Base-by-base conservation (phyloP, 1,140 invertebrate species). In the Ceratitis capitata region DNA sequence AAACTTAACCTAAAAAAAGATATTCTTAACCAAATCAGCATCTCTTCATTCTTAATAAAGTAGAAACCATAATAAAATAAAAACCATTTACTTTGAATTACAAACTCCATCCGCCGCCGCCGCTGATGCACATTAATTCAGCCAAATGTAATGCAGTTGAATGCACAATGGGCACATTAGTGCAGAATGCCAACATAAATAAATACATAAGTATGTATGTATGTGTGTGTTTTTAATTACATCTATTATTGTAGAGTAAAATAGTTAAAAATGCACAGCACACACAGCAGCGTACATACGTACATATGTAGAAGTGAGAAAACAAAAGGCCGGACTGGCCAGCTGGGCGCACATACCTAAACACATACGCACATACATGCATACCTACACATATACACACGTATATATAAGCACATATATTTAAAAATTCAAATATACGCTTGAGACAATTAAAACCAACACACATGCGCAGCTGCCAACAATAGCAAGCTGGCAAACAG, bases 131-230 rank as follows among this genome's bases (percentile, higher is more conserved):
- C 61, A 69, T 69, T 69, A 69, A 69, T 29, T 19, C n/a, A 69
- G 61, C 61, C 29, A 69, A 39, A 69, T 69, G 61, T 35, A 69
- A 69, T 69, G 39, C 61, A 69, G 61, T 32, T 69, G 61, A 69
- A 19, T 69, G 61, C 61, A 69, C 61, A 69, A 35, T 35, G 61
- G 61, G 29, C 29, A 6, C 61, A 35, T 69, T 69, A 69, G 39
- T 69, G 39, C 32, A 29, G 58, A n/a, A 47, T 47, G 45, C 12
- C 2, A 9, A 61, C 29, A 61, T 26, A 61, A 12, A 39, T 6
- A 69, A 12, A n/a, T 5, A 69, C 32, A 19, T 19, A 39, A 14
- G 0, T 64, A 35, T n/a, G n/a, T n/a, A n/a, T n/a, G n/a, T n/a
- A n/a, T n/a, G n/a, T n/a, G n/a, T n/a, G n/a, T n/a, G n/a, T n/a